These are phyloP conservation scores for Bryconaethiops microstoma DNA, from an alignment of 2,797 vertebrate genomes.

Conservation along the genomic window DNA sequence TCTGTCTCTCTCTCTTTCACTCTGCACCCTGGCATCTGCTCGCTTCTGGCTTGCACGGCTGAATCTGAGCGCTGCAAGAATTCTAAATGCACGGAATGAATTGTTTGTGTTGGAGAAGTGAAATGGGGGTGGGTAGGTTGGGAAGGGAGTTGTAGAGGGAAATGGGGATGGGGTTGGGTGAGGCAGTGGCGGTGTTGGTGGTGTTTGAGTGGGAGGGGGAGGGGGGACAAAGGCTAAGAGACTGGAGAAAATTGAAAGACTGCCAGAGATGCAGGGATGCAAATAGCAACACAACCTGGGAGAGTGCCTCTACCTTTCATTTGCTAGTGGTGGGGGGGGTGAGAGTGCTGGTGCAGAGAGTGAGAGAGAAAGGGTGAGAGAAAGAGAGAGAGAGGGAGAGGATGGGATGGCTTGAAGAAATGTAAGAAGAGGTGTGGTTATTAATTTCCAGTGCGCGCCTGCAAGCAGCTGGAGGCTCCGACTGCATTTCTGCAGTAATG, in stretches of 20 bases:
- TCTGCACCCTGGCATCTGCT: conserved; percentile 52
- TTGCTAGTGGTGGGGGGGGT: conserved; percentile 65
- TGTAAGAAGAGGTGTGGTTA: conserved; percentile 79
- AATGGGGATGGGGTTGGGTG: conserved; percentile 66
- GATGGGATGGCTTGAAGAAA: conserved; percentile 68
- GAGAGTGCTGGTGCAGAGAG: conserved; percentile 23
- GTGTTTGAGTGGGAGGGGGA: conserved; percentile 66
- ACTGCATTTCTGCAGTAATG: conserved; percentile 94
- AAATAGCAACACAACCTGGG: conserved; percentile 85
- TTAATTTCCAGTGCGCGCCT: conserved; percentile 95
- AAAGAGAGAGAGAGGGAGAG: conserved; percentile 55
- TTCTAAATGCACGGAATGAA: conserved; percentile 90
- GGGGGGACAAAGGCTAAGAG: conserved; percentile 86
- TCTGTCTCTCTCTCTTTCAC: conserved; percentile 18
- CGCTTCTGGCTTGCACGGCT: conserved; percentile 81
- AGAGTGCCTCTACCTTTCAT: conserved; percentile 86
- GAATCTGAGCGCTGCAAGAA: conserved; percentile 84
- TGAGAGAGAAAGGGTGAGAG: conserved; percentile 57
- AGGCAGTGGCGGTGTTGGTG: conserved; percentile 82
- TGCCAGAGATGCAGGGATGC: conserved; percentile 81
- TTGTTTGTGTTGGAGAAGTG: conserved; percentile 89
- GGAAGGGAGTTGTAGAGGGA: conserved; percentile 64
- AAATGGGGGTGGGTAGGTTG: conserved; percentile 76
- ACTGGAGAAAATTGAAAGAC: conserved; percentile 91
- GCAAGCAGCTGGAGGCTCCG: conserved; percentile 96